Conservation (phyloP, 2,797 vertebrate species). For the Glossophaga mutica region DNA sequence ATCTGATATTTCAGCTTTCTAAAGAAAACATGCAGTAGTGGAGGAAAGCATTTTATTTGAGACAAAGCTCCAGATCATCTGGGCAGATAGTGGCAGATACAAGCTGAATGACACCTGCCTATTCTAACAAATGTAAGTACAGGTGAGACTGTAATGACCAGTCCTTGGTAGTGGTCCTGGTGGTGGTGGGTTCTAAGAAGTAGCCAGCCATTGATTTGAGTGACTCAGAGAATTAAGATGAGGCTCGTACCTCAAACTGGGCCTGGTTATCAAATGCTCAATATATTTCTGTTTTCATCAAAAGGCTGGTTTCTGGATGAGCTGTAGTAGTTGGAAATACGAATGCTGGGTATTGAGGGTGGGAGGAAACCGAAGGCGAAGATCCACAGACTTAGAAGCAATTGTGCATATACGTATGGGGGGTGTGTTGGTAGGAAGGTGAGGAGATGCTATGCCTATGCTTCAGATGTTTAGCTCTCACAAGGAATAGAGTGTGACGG, state of each 20-base stretch:
- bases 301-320: neutral
- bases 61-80: neutral
- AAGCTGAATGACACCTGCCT: neutral
- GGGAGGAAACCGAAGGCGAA: neutral
- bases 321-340: neutral
- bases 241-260: neutral
- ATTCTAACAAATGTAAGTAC: neutral
- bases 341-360: neutral
- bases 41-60: neutral
- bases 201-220: neutral
- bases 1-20: neutral
- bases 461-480: neutral
- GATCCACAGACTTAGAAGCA: neutral
- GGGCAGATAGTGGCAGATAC: neutral
- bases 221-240: neutral
- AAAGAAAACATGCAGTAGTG: neutral
- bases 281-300: neutral
- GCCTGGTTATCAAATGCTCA: neutral
- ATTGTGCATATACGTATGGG: neutral
- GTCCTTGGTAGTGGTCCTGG: neutral
- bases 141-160: neutral
- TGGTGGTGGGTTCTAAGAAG: neutral
- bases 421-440: neutral
- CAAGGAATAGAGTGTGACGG: neutral
- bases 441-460: neutral